These are phyloP conservation scores for Rhinichthys klamathensis DNA, from an alignment of 2,113 vertebrate genomes.

Conservation along the genomic window DNA sequence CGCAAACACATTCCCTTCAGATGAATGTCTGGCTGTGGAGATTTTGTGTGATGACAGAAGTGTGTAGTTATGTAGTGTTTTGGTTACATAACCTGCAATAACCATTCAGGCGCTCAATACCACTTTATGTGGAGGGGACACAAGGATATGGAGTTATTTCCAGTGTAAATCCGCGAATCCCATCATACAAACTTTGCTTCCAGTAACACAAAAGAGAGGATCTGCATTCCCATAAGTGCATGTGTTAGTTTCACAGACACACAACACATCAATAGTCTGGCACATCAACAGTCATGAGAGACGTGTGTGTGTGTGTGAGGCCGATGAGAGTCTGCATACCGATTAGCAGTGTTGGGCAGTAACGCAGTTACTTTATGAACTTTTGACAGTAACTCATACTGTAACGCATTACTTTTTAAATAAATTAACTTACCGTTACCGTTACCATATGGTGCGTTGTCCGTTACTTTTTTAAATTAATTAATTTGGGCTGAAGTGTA, in stretches of 20 bases:
- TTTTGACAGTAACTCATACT: too few relatives aligned
- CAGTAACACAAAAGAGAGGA: slow-evolving; percentile 15
- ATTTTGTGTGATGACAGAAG: not conserved
- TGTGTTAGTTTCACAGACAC: not conserved
- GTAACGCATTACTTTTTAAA: too few relatives aligned
- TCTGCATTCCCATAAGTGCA: not conserved
- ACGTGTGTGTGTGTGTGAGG: not conserved
- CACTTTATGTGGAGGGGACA: not conserved
- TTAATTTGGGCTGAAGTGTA: too few relatives aligned
- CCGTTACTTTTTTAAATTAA: too few relatives aligned
- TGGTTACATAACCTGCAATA: not conserved
- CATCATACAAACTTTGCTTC: not conserved
- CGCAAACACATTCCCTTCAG: not conserved
- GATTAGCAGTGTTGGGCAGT: too few relatives aligned
- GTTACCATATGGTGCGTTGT: too few relatives aligned
- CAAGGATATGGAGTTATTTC: not conserved
- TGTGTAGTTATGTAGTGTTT: not conserved
- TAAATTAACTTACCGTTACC: too few relatives aligned
- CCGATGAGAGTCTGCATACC: not conserved
- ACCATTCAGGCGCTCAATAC: not conserved
- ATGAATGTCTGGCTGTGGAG: slow-evolving; percentile 6
- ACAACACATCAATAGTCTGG: slow-evolving; percentile 19
- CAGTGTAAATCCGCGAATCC: not conserved
- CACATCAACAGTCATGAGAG: not conserved
- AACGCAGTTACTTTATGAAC: too few relatives aligned